phyloP scores from a whole-genome alignment of 2,888 invertebrate species.

The Halocaridina rubra region DNA sequence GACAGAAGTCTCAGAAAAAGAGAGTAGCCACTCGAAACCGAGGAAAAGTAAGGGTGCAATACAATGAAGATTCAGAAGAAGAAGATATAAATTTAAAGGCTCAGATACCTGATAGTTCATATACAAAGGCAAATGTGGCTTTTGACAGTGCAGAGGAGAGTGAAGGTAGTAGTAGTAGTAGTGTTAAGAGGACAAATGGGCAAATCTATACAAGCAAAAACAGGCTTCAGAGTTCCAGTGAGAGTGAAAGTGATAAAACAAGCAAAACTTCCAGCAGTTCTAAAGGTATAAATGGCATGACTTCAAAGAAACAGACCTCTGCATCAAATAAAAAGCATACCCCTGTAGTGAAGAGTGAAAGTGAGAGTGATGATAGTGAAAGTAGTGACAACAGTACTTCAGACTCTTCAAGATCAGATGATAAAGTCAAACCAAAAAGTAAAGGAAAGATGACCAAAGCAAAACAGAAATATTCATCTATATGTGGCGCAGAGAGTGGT shows the following conservation, averaged over 20 bases:
- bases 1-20: constrained; percentile 29
- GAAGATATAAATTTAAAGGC: constrained; percentile 14
- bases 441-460: neutral
- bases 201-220: constrained; percentile 27
- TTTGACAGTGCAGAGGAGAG: neutral
- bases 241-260: constrained; percentile 4
- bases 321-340: neutral
- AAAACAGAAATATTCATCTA: neutral
- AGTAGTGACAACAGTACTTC: constrained; percentile 31
- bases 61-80: constrained; percentile 51
- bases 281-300: constrained; percentile 39
- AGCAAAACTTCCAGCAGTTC: neutral
- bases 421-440: neutral
- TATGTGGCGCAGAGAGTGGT: constrained; percentile 11
- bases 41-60: constrained; percentile 43
- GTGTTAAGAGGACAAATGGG: constrained; percentile 42
- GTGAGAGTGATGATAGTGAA: neutral
- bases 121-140: constrained; percentile 5
- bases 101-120: no score
- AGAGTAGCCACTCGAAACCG: constrained; percentile 42
- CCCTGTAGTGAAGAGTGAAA: no score
- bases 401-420: constrained; percentile 5
- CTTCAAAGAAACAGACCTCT: neutral
- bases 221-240: constrained; percentile 31
- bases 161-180: constrained; percentile 10